Base-by-base conservation (phyloP, 2,888 invertebrate genomes). In the Conus canariensis region DNA sequence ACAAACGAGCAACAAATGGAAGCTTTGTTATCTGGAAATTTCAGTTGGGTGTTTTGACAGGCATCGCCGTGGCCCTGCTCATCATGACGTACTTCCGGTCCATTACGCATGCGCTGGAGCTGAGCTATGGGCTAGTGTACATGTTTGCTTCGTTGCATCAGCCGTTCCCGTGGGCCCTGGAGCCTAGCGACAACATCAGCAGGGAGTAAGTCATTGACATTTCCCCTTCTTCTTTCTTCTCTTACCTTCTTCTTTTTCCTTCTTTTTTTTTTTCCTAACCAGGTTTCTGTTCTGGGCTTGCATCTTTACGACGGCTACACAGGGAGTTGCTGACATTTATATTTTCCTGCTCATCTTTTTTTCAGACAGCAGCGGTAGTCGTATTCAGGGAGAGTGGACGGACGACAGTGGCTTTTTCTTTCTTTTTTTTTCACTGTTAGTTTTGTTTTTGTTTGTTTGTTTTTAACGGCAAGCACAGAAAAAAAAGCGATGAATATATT, bases 71-170 rank as follows among this genome's bases (percentile, higher is more conserved):
- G 56, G 94, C 94, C 12, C 92, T 95, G 58, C 91, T 95, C 59
- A 88, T 93, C 14, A 92, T 95, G 90, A 94, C 95, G 67, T 95
- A 94, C 91, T 93, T 95, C 88, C 93, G 94, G 88, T 94, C 94
- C 83, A 91, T 95, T 58, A 94, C 94, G 45, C 94, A 94, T 87
- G 94, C 94, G 5, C 93, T 95, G 30, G 95, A 95, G 90, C 92
- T 95, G 56, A 94, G 93, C 90, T 95, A 95, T 87, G 94, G 93
- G 10, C 90, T 95, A 10, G 95, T 93, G 90, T 95, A 94, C 91
- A 94, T 94, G 91, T 93, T 95, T 80, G 94, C 94, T 1, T 94
- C 95, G 12, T 91, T 94, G 83, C 88, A 90, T 30, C 92, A 92
- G 64, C 93, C 94, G 6, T 94, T 90, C 85, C 92, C 92, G 5